These are phyloP conservation scores for Stegodyphus dumicola DNA, from an alignment of 1,140 invertebrate species.

Conservation along the genomic window DNA sequence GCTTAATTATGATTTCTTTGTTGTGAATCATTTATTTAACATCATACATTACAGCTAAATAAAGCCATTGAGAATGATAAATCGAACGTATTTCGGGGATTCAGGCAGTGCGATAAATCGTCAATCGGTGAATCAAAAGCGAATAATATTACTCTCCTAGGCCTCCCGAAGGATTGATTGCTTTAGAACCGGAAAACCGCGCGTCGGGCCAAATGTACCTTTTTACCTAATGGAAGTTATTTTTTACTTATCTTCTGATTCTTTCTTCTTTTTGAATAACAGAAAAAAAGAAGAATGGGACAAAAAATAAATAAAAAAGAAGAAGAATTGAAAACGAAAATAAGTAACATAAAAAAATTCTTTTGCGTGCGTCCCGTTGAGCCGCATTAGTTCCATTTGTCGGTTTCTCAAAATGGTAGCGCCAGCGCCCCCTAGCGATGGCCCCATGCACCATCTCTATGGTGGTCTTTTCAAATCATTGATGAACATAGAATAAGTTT, in stretches of 20 bases:
- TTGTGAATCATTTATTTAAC: not conserved
- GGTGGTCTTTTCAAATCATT: slow-evolving; percentile 37
- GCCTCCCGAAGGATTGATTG: slow-evolving; percentile 40
- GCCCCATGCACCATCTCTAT: slow-evolving; percentile 33
- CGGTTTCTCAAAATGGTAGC: not conserved
- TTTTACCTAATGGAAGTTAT: slow-evolving; percentile 51
- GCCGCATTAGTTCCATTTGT: slow-evolving; percentile 56
- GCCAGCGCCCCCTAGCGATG: slow-evolving; percentile 34
- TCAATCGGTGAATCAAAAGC: slow-evolving; percentile 47
- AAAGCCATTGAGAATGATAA: not conserved
- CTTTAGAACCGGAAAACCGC: slow-evolving; percentile 5
- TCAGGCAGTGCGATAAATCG: slow-evolving; percentile 24
- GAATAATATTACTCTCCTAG: not conserved
- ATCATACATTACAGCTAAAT: not conserved
- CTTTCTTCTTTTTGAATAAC: slow-evolving; percentile 7
- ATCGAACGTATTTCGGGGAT: not conserved
- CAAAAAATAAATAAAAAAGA: slow-evolving; percentile 22
- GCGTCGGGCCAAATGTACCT: slow-evolving; percentile 31
- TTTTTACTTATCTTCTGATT: slow-evolving; percentile 34
- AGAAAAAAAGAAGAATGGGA: slow-evolving; percentile 18
- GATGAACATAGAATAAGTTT: slow-evolving; percentile 21
- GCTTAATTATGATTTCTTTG: too few species aligned
- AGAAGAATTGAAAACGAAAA: not conserved
- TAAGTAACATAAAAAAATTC: not conserved
- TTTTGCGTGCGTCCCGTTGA: slow-evolving; percentile 48